Evolutionary conservation across 2,888 invertebrate species (phyloP), one percentile per base, ranked within the genome.

Genomic region (Dynastes grantii): DNA sequence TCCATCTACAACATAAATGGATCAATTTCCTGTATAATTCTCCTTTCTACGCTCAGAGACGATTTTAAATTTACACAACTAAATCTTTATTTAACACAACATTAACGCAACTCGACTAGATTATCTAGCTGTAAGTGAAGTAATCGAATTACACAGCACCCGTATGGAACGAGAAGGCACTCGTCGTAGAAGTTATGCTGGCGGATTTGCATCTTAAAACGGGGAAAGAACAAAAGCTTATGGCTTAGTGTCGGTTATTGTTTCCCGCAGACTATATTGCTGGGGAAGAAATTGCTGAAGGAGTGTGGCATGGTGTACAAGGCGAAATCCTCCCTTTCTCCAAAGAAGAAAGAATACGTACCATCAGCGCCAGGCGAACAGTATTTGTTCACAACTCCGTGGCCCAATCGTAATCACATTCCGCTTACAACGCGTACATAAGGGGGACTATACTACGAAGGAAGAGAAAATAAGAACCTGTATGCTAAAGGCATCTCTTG

Each of bases 191-290:
- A 75, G 61, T 61, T 75, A 75, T 49, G 27, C 22, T 13, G 61
- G 45, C 29, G 73, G 61, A 75, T 75, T 75, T 75, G 73, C 73
- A 75, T 75, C 73, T 75, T 75, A 75, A 75, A 75, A 75, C 61
- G 45, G 61, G 53, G 61, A 75, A 61, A 75, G 73, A 75, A 75
- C 73, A 75, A 75, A 75, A 75, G 73, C 73, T 75, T 61, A 75
- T 61, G 40, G 73, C 73, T 75, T 75, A 75, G 73, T 61, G 61
- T 75, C 63, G 73, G 68, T 75, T 75, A 75, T 61, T 75, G 73
- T 61, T 61, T 75, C 61, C 73, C 73, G 73, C 73, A 73, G 73
- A 58, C 8, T 58, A 58, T 58, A 58, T 22, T 22, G 55, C 55
- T 58, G 55, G 55, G 55, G 55, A 22, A 58, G 55, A 22, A 58